These are phyloP conservation scores for Drosophila rellima DNA, from an alignment of 2,888 invertebrate genomes.

Conservation along the genomic window DNA sequence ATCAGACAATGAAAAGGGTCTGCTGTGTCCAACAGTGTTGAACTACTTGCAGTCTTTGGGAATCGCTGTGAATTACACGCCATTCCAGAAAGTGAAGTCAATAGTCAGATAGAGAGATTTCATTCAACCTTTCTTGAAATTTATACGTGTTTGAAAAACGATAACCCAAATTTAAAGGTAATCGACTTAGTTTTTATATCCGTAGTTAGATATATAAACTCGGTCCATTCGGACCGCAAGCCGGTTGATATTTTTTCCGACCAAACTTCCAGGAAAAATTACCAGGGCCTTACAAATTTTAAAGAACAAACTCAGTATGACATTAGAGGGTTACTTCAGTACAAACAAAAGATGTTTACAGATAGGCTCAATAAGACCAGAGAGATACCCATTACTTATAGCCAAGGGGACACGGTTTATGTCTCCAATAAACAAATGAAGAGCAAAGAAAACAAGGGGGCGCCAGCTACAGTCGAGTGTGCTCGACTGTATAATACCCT, in stretches of 20 bases:
- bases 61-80: neutral
- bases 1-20: too few relatives aligned
- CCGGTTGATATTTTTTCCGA: conserved; percentile 3
- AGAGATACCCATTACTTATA: neutral
- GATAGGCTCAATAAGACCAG: neutral
- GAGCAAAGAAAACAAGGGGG: neutral
- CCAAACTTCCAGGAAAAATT: neutral
- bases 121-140: conserved; percentile 3
- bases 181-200: too few relatives aligned
- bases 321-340: neutral
- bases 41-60: too few relatives aligned
- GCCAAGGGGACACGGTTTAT: neutral
- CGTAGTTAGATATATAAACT: too few relatives aligned
- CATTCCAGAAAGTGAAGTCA: neutral
- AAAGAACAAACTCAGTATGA: neutral
- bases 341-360: neutral
- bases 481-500: too few relatives aligned
- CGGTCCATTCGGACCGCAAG: neutral
- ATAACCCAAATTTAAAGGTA: neutral
- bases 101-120: neutral
- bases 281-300: too few relatives aligned
- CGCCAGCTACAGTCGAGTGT: too few relatives aligned
- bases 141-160: neutral
- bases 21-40: too few relatives aligned
- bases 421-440: neutral